Evolutionary conservation across 2,113 vertebrate species (phyloP), one percentile per base, ranked within the genome.

Genomic region (Panthera leo): DNA sequence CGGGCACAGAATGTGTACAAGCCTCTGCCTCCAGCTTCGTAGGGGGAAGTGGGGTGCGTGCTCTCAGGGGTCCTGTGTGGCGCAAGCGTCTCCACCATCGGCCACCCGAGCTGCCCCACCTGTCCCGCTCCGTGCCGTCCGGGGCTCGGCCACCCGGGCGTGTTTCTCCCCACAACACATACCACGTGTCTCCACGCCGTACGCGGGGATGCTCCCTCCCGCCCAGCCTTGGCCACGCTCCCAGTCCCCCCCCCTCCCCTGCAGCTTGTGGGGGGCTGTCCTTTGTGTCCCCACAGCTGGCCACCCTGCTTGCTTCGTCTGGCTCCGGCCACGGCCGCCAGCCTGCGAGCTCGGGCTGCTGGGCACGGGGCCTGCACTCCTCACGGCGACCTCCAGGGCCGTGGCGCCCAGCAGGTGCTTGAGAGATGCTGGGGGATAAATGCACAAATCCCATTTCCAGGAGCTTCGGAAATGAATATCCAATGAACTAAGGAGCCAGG

Each of bases 1-100:
- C 1, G 39, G 7, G 58, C 19, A 23, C 14, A 5, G 1, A 7
- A 3, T 2, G 27, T 11, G 10, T 2, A 5, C 3, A 3, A 0
- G 2, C 27, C 4, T 2, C 29, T 11, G 39, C 61, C 58, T 45
- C 58, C 12, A 4, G 10, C 15, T 16, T 19, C 36, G 13, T 18
- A 29, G 61, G 82, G 31, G 36, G 1, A 19, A 3, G 25, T 12
- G 58, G 87, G 80, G 80, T 23, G 39, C 39, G 2, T 14, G 11
- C 13, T 31, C 53, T 21, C 39, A 45, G 58, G 31, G 10, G 13
- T 34, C 36, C 39, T 34, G 71, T 11, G 55, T 7, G 71, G 36
- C 15, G 5, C 39, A 2, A 5, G 36, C 5, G 19, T 76, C 7
- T 34, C 53, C 53, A 14, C 27, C 14, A 27, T 55, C 27, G 36